phyloP scores from a whole-genome alignment of 2,888 invertebrate genomes.

The Callyntrura guangdongensis region DNA sequence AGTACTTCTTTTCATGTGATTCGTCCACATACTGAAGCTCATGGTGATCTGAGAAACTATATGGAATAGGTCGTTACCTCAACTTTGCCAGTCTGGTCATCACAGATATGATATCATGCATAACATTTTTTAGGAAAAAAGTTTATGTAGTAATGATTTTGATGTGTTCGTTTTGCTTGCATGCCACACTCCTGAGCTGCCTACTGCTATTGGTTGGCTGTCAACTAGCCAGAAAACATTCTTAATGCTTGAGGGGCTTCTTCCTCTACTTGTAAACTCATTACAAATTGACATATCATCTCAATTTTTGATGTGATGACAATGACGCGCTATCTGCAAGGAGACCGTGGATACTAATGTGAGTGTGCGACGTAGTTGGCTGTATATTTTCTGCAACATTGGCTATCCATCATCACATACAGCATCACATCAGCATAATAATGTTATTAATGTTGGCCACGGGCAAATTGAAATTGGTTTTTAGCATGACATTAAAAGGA shows the following conservation, averaged over 20 bases:
- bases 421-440: background rate
- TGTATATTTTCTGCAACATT: background rate
- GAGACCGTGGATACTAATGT: background rate
- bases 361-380: no score
- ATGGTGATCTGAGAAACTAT: no score
- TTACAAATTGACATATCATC: conserved; percentile 64
- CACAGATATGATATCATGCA: background rate
- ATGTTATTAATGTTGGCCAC: background rate
- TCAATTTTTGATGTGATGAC: background rate
- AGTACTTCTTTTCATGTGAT: no score
- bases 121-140: conserved; percentile 2
- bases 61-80: background rate
- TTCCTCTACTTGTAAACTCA: conserved; percentile 61
- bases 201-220: conserved; percentile 12
- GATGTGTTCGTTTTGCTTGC: background rate
- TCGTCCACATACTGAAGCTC: no score
- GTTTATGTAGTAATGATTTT: conserved; percentile 36
- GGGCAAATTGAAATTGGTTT: background rate
- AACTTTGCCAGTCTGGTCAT: background rate
- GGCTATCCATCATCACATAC: background rate
- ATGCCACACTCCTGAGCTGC: background rate
- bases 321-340: background rate
- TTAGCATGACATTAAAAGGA: background rate
- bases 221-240: conserved; percentile 39
- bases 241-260: conserved; percentile 61